Evolutionary conservation across 2,113 vertebrate genomes (phyloP).

Genomic region (Stegostoma tigrinum): DNA sequence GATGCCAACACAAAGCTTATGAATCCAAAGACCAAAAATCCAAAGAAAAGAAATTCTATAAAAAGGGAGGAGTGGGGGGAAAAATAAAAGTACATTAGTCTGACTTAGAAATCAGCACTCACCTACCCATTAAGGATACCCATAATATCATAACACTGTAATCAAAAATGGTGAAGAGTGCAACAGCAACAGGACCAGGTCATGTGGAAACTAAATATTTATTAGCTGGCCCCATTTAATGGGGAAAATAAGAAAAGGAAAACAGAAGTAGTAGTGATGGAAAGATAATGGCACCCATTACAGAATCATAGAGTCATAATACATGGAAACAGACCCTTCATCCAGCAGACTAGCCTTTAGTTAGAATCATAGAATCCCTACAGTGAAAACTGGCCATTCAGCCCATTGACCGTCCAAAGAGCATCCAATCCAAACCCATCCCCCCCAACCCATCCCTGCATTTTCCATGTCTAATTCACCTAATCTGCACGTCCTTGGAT

Average conservation of each 20-base stretch:
- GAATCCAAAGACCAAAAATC: conserved; percentile 40
- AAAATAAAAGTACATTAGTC: background rate
- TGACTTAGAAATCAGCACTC: background rate
- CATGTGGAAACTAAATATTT: background rate
- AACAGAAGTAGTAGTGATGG: background rate
- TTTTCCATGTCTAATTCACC: too few species aligned
- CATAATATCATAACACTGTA: background rate
- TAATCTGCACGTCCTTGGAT: too few species aligned
- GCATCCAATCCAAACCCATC: too few species aligned
- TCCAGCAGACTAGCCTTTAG: too few species aligned
- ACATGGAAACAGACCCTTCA: too few species aligned
- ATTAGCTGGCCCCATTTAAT: background rate
- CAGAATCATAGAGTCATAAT: too few species aligned
- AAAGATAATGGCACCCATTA: background rate
- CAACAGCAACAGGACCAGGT: background rate
- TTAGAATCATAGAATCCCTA: too few species aligned
- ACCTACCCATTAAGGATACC: background rate
- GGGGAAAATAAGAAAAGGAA: background rate
- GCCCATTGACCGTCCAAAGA: too few species aligned
- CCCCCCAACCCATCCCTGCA: too few species aligned
- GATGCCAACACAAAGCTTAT: conserved; percentile 37
- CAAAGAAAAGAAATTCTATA: conserved; percentile 41
- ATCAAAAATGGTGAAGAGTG: background rate
- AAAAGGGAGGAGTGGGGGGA: background rate
- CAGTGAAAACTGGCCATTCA: too few species aligned